These are phyloP conservation scores for Campopleginae sp. DNA, from an alignment of 2,888 invertebrate genomes.

Conservation along the genomic window DNA sequence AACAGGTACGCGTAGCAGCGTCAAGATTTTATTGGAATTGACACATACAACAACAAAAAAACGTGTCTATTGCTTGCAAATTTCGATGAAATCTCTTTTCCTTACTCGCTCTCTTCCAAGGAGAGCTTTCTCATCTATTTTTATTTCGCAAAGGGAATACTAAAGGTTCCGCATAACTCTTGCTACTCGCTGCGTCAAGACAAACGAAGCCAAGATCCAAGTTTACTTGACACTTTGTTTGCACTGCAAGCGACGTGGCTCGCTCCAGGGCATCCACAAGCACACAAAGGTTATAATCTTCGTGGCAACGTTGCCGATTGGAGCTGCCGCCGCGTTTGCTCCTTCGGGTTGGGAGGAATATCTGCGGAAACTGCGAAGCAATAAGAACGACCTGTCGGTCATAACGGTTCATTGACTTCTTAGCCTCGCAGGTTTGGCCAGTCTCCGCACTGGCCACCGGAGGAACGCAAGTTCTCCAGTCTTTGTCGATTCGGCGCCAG, in stretches of 20 bases:
- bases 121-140: not conserved
- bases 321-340: conserved; percentile 31
- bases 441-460: conserved; percentile 4
- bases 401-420: conserved; percentile 50
- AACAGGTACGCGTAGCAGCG: not conserved
- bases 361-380: conserved; percentile 13
- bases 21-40: not conserved
- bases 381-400: conserved; percentile 25
- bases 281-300: conserved; percentile 21
- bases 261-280: not conserved
- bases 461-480: conserved; percentile 13
- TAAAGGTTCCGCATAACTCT: not conserved
- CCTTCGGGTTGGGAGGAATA: conserved; percentile 13
- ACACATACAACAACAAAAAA: not conserved
- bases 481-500: conserved; percentile 3
- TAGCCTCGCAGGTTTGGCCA: conserved; percentile 12
- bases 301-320: conserved; percentile 46
- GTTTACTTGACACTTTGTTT: conserved; percentile 20
- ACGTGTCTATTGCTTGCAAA: not conserved
- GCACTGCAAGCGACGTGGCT: conserved; percentile 10
- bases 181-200: not conserved
- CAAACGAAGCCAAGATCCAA: not conserved
- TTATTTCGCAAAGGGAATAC: not conserved
- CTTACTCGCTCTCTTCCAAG: not conserved
- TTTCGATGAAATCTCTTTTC: not conserved